Evolutionary conservation across 2,797 vertebrate genomes (phyloP), one percentile per base, ranked within the genome.

Genomic region (Anguilla pacifica): DNA sequence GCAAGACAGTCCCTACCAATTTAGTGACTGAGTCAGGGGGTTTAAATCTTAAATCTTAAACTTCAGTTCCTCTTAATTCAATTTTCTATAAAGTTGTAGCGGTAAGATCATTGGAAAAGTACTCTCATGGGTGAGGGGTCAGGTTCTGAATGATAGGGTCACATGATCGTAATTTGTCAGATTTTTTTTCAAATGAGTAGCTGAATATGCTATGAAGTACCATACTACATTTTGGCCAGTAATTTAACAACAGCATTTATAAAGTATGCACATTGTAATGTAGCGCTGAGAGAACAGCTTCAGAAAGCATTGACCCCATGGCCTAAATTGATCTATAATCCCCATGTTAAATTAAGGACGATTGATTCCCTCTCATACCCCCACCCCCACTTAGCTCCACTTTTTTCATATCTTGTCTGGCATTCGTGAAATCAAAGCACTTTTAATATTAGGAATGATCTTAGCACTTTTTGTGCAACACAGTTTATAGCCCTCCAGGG

Each of bases 391-490:
- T 82, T 46, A 84, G 86, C 89, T 59, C 31, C 39, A 49, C 83
- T 90, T 87, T 89, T 89, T 93, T 88, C 90, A 94, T 92, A 93
- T 94, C 93, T 93, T 94, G 93, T 94, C 92, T 90, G 92, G 92
- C 91, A 92, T 92, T 94, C 93, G 93, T 93, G 92, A 94, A 95
- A 95, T 96, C 94, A 96, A 95, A 95, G 95, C 94, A 92, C 92
- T 95, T 94, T 93, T 87, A 86, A 92, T 93, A 96, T 95, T 94
- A 95, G 94, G 93, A 95, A 94, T 92, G 93, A 94, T 95, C 93
- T 95, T 95, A 94, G 94, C 94, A 93, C 95, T 95, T 91, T 92
- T 94, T 95, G 93, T 94, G 94, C 94, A 93, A 91, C 92, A 94
- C 61, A 86, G 93, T 95, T 95, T 95, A 96, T 92, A 92, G 93